Base-by-base conservation (phyloP, 2,888 invertebrate genomes). In the Trichogramma dendrolimi region DNA sequence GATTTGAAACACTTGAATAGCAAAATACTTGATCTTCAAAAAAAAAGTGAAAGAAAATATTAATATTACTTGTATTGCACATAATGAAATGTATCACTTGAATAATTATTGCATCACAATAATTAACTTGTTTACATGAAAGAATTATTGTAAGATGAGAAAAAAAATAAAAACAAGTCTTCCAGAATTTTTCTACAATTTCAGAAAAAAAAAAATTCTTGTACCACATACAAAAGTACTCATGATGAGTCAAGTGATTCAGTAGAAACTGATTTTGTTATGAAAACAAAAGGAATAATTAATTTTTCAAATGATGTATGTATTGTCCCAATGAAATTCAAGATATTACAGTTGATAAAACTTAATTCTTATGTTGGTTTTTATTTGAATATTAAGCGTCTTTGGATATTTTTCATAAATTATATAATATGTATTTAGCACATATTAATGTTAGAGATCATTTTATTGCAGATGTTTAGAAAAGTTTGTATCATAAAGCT, bases 381-480 rank as follows among this genome's bases (percentile, higher is more conserved):
- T 80, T 81, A 67, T 91, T 87, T 72, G 80, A 80, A 51, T 83
- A 82, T 73, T 80, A 83, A 60, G 74, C 82, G 8, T 74, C 81
- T 38, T 90, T 91, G 75, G 79, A 83, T 41, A 83, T 84, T 53
- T 91, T 91, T 73, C 86, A 88, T 67, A 81, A 85, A 61, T 92
- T n/a, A n/a, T n/a, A n/a, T n/a, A n/a, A n/a, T n/a, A n/a, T n/a
- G n/a, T n/a, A n/a, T n/a, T n/a, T n/a, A n/a, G n/a, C n/a, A n/a
- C n/a, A n/a, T n/a, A n/a, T n/a, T n/a, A n/a, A 92, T 79, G 92
- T 92, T 41, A 86, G 91, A 76, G 85, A 82, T 70, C 92, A 92
- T 80, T 92, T 92, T 76, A 79, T 83, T 61, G 84, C 85, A 68
- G 85, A 87, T 63, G 58, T 69, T 40, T 66, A 14, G 69, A 71